phyloP scores from a whole-genome alignment of 2,888 invertebrate genomes.

The Hirudinaria manillensis region DNA sequence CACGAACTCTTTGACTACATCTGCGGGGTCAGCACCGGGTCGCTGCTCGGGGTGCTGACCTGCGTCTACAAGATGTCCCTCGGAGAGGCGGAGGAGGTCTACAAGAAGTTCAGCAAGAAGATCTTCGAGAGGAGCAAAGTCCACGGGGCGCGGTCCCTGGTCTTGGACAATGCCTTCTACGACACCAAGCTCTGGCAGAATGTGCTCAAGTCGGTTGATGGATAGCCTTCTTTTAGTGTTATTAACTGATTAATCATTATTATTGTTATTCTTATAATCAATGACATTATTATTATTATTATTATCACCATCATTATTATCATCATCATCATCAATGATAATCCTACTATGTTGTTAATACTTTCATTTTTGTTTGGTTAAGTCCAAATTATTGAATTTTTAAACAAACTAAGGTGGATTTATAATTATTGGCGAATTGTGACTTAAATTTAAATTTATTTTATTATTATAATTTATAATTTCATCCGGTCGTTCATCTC shows the following conservation, averaged over 20 bases:
- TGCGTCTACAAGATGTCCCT: conserved; percentile 41
- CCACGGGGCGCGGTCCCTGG: conserved; percentile 66
- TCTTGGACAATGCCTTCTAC: conserved; percentile 83
- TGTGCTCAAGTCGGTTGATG: conserved; percentile 59
- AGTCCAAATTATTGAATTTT: no score
- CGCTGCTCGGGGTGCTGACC: conserved; percentile 47
- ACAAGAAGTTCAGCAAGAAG: conserved; percentile 53
- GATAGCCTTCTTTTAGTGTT: conserved; percentile 33
- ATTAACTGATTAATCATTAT: background rate
- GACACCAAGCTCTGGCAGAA: conserved; percentile 77
- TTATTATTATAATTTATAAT: no score
- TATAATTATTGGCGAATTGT: no score
- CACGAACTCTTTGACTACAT: conserved; percentile 80
- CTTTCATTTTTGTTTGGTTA: no score
- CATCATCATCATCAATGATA: no score
- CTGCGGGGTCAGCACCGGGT: conserved; percentile 59
- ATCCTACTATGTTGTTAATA: no score
- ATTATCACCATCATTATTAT: no score
- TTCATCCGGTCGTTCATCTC: no score
- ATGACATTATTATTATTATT: no score
- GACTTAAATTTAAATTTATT: no score
- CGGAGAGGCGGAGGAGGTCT: conserved; percentile 61
- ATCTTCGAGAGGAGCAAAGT: conserved; percentile 66
- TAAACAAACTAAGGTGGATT: no score
- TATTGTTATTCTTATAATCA: background rate